phyloP scores from a whole-genome alignment of 2,113 vertebrate species.

The Oplegnathus fasciatus region DNA sequence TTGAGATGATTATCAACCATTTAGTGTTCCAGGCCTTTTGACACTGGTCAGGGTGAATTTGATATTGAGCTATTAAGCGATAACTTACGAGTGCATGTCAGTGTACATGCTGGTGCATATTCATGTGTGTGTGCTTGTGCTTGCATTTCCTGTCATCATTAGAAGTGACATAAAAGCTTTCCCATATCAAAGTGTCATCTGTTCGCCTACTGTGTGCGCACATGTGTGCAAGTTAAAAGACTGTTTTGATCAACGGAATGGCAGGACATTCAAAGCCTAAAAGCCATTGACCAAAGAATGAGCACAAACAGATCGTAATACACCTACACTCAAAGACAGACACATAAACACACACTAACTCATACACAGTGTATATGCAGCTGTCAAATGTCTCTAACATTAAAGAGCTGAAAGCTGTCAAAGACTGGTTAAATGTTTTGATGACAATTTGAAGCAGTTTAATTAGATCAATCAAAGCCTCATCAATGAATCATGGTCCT shows the following conservation, averaged over 20 bases:
- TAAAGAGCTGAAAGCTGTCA: constrained; percentile 43
- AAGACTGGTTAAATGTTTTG: constrained; percentile 14
- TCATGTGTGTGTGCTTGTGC: constrained; percentile 13
- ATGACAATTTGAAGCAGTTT: constrained; percentile 5
- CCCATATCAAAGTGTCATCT: constrained; percentile 76
- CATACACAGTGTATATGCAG: background rate
- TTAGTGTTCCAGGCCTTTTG: constrained; percentile 7
- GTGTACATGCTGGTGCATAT: constrained; percentile 9
- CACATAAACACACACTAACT: background rate
- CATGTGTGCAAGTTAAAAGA: constrained; percentile 61
- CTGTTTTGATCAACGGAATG: constrained; percentile 62
- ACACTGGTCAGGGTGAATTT: constrained; percentile 11
- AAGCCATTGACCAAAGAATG: constrained; percentile 31
- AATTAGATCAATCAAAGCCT: constrained; percentile 34
- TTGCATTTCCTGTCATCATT: constrained; percentile 66
- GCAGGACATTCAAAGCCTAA: constrained; percentile 61
- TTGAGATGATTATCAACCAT: constrained; percentile 9
- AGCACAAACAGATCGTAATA: constrained; percentile 3
- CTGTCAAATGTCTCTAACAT: constrained; percentile 26
- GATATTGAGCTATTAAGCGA: constrained; percentile 13
- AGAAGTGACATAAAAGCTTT: constrained; percentile 71
- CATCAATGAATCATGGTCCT: constrained; percentile 21
- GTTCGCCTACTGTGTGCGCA: constrained; percentile 43
- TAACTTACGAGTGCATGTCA: background rate
- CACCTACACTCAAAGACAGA: background rate